Base-by-base conservation (phyloP, 2,113 vertebrate genomes). In the Gavia stellata region DNA sequence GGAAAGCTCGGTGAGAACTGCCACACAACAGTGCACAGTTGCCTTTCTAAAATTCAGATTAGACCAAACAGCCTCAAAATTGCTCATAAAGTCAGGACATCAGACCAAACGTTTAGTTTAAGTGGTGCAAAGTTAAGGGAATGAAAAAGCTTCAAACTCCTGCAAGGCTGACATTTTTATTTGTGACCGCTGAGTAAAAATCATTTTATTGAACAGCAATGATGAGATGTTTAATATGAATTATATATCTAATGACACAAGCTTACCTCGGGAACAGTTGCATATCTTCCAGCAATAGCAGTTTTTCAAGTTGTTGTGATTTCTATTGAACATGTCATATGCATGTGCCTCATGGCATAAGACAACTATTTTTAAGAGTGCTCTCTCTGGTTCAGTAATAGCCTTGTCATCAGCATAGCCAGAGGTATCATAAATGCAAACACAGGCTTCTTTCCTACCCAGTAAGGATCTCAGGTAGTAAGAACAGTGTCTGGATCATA, bases 1-100 rank as follows among this genome's bases (percentile, higher is more conserved):
- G 74, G 82, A 86, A 86, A 70, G 88, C 86, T 95, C 94, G 45
- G 42, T 61, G 92, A 94, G 62, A 91, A 40, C 40, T 72, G 93
- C 55, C 96, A 96, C 93, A 96, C 84, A 74, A 16, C 83, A 89
- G 52, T 65, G 79, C 65, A 83, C 95, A 96, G 94, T 87, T 93
- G 82, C 75, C 85, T 73, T 47, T 49, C 89, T 28, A 77, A 95
- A 96, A 95, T 79, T 92, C 81, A 96, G 75, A 95, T 96, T 58
- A 96, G 36, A 90, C 85, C 82, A 97, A 96, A 93, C 55, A 73
- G 80, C 88, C 83, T 86, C 93, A 77, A 81, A 94, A 93, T 68
- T 92, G 85, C 78, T 94, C 82, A 55, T 19, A 66, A 81, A 95
- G 47, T 55, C 93, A 90, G 68, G 88, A 90, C 81, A 94, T 55